phyloP scores from a whole-genome alignment of 2,113 vertebrate species.

The Chitala chitala region DNA sequence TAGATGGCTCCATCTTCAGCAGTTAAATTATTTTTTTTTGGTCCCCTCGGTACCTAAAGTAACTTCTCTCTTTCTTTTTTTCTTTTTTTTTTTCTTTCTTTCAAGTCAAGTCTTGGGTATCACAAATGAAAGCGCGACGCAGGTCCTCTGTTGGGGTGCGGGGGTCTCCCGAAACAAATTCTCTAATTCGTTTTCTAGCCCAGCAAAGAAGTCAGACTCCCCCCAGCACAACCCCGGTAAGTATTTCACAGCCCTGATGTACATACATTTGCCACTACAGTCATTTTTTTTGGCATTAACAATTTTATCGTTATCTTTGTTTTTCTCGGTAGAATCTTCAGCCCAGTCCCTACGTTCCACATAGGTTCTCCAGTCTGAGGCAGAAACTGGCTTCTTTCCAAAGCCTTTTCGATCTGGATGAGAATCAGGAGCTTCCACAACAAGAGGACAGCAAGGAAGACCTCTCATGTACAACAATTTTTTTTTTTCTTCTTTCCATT shows the following conservation, averaged over 20 bases:
- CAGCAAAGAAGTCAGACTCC: constrained; percentile 53
- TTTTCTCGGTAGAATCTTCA: constrained; percentile 45
- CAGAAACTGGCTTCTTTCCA: constrained; percentile 68
- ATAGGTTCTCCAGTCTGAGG: constrained; percentile 53
- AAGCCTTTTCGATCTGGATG: constrained; percentile 55
- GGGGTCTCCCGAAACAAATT: constrained; percentile 68
- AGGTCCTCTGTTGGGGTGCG: constrained; percentile 57
- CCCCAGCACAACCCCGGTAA: constrained; percentile 45
- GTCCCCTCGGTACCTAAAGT: neutral
- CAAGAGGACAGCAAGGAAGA: constrained; percentile 38
- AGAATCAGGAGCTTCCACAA: constrained; percentile 43
- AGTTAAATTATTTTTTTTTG: neutral
- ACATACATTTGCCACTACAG: no score
- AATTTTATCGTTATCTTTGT: constrained; percentile 11
- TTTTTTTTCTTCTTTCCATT: no score
- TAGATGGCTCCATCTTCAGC: neutral
- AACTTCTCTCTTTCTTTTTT: neutral
- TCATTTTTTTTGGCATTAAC: no score
- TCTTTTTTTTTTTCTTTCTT: neutral
- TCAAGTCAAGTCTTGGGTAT: constrained; percentile 58
- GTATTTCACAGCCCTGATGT: neutral
- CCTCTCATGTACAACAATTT: no score
- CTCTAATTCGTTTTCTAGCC: constrained; percentile 64
- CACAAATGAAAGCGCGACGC: constrained; percentile 57
- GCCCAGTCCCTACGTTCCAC: constrained; percentile 45